Evolutionary conservation across 2,888 invertebrate genomes (phyloP), one percentile per base, ranked within the genome.

Genomic region (Dasysyrphus tricinctus): DNA sequence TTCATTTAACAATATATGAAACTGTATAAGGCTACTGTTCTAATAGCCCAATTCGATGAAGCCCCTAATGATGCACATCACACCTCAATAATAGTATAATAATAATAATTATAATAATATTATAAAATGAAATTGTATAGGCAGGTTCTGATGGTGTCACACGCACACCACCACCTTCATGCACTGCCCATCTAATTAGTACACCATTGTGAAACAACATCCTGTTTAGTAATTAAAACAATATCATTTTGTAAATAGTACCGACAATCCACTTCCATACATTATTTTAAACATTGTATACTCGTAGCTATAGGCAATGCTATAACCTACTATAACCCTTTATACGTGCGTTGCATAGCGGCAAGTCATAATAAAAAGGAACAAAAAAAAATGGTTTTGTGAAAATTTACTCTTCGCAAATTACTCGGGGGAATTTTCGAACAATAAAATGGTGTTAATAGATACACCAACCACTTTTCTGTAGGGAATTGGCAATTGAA

Each of bases 201-300:
- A 72, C 70, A 42, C 75, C 72, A 80, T 76, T 80, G 80, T 76
- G 61, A 61, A 84, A 67, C 24, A 72, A 73, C 80, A 80, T 84
- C 76, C 84, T 84, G 80, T 84, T 80, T 80, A 76, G 84, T 84
- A 84, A 84, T 84, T 84, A 84, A 80, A 84, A 80, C 74, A 77
- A 75, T 84, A 84, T 76, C 84, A 76, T 67, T 76, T 39, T 69
- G 84, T 32, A 67, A 76, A 84, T 84, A n/a, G n/a, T n/a, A 56
- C 59, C 67, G 72, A 80, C 75, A 84, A 80, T 78, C 51, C 57
- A 70, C 37, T 39, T 63, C 16, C 42, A 61, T 61, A 59, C 0
- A 51, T 24, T 24, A 2, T 2, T 24, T 24, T 8, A 49, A 5
- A 11, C 5, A 4, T 5, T 49, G 19, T 51, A 7, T 57, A 16